Evolutionary conservation across 2,797 vertebrate species (phyloP), one percentile per base, ranked within the genome.

Genomic region (Synaphobranchus kaupii): DNA sequence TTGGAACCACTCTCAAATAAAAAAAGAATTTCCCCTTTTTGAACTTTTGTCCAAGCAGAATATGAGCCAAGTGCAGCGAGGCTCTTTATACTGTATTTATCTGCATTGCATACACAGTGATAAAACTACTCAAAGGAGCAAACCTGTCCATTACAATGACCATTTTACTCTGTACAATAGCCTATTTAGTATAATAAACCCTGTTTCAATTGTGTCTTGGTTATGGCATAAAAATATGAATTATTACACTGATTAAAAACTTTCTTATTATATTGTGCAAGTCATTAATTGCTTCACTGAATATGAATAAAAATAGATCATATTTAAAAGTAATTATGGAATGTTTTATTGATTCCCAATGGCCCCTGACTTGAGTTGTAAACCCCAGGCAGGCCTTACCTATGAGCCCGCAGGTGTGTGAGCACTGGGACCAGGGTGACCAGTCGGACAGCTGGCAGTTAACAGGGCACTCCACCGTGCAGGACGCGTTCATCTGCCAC

Each of bases 361-460:
- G 31, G 10, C 34, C 4, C 31, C 15, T 76, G 71, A 48, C 76
- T 44, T 81, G 25, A 7, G 73, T 22, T 81, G 44, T 50, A 50
- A 50, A 25, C 47, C 78, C 20, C 78, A 81, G 44, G 1, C 44
- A 48, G 84, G 34, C 12, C n/a, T 86, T 92, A 99, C 98, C 98
- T 89, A 98, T 95, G 15, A 99, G 96, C 58, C 98, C 98, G 84
- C 98, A 99, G 4, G 95, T 96, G 92, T 98, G 97, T 0, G 98
- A 99, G 84, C 98, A 99, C 60, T 97, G 96, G 0, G 98, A 98
- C 98, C 98, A 99, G 1, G 91, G 3, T 0, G 98, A 98, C 98
- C 98, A 99, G 13, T 97, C 98, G 0, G 98, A 98, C 87, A 99
- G 97, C 94, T 98, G 98, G 86, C 98, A 99, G 96, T 99, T 99